Conservation (phyloP, 1,140 invertebrate species). For the Drosophila arizonae region DNA sequence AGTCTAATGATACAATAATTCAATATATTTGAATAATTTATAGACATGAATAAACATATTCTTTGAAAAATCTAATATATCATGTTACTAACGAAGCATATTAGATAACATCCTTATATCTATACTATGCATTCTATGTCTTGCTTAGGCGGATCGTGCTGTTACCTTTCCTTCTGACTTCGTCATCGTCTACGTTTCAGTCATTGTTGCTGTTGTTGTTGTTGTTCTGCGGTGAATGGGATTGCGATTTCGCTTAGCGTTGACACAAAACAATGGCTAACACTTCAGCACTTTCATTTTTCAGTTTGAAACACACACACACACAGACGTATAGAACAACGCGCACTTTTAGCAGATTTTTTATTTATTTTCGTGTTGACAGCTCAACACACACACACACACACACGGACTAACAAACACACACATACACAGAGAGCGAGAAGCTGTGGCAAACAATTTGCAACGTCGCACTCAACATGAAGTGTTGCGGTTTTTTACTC, state of each 20-base stretch:
- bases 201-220: conserved; percentile 25
- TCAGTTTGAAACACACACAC: conserved; percentile 50
- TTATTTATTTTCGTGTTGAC: conserved; percentile 65
- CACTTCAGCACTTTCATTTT: conserved; percentile 77
- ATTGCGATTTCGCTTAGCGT: conserved; percentile 47
- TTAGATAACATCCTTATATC: no score
- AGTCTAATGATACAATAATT: no score
- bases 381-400: conserved; percentile 9
- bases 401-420: background rate
- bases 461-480: conserved; percentile 68
- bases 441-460: conserved; percentile 49
- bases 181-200: conserved; percentile 20
- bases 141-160: background rate
- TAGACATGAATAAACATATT: no score
- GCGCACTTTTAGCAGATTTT: conserved; percentile 62
- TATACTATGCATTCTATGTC: no score
- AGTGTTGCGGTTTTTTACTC: conserved; percentile 68
- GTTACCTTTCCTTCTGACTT: conserved; percentile 22
- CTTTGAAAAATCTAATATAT: no score
- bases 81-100: no score
- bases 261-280: conserved; percentile 69
- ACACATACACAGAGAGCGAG: conserved; percentile 2
- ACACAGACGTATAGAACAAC: conserved; percentile 23
- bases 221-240: conserved; percentile 6
- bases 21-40: no score